Evolutionary conservation across 2,113 vertebrate species (phyloP).

Genomic region (Semnornis frantzii): DNA sequence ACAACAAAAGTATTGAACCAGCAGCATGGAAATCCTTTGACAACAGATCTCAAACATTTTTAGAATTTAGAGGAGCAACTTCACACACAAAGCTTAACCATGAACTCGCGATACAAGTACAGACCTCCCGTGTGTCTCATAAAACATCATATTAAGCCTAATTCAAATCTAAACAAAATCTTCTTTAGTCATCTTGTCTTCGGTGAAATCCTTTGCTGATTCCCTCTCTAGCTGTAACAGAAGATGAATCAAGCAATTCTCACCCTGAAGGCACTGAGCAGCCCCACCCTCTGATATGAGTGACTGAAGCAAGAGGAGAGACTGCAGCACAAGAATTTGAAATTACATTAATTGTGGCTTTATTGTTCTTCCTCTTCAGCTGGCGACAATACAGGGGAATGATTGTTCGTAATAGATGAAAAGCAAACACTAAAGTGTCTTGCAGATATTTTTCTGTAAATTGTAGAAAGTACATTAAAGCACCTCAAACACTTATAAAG

Average conservation of each 20-base stretch:
- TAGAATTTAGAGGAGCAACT: not conserved
- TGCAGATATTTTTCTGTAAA: not conserved
- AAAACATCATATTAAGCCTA: not conserved
- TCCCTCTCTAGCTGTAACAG: not conserved
- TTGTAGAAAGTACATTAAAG: not conserved
- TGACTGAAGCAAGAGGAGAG: not conserved
- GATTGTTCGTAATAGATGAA: not conserved
- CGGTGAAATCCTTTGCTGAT: not conserved
- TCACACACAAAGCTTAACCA: not conserved
- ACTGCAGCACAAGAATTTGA: not conserved
- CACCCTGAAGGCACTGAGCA: not conserved
- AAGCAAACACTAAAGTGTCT: not conserved
- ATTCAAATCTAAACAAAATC: not conserved
- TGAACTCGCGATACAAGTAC: not conserved
- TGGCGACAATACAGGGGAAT: not conserved
- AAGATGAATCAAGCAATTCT: not conserved
- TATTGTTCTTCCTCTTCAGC: not conserved
- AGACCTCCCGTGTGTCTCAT: not conserved
- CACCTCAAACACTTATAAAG: not conserved
- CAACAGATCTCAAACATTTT: not conserved
- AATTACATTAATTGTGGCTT: not conserved
- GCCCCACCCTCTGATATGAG: conserved; percentile 12
- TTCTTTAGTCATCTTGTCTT: not conserved
- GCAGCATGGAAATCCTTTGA: not conserved
- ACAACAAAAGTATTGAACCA: not conserved